Conservation (phyloP, 2,888 invertebrate genomes). For the Megaustenia siamemsis region DNA sequence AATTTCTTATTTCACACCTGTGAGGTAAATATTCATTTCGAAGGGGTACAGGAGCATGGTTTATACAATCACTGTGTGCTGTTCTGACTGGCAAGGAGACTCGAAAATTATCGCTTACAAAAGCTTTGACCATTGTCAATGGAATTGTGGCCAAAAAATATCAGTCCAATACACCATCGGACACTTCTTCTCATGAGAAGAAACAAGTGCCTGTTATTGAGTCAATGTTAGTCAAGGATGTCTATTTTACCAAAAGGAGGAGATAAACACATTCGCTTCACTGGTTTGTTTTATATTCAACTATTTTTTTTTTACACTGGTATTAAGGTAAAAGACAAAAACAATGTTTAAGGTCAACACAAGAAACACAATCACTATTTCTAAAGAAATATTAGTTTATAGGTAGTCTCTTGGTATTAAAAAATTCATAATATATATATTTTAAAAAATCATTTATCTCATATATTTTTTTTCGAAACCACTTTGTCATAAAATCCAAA, state of each 20-base stretch:
- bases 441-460: too few relatives aligned
- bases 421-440: too few relatives aligned
- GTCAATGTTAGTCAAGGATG: slow-evolving; percentile 65
- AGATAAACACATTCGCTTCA: neutral
- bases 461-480: too few relatives aligned
- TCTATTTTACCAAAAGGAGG: slow-evolving; percentile 56
- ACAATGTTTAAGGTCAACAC: neutral
- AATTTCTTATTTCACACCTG: neutral
- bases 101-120: slow-evolving; percentile 49
- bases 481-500: too few relatives aligned
- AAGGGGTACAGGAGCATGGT: slow-evolving; percentile 65
- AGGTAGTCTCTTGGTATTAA: too few relatives aligned
- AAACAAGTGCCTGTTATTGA: slow-evolving; percentile 64
- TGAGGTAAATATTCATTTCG: slow-evolving; percentile 66
- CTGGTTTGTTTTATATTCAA: neutral
- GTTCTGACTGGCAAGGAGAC: slow-evolving; percentile 53
- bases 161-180: slow-evolving; percentile 57
- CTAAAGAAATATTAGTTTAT: too few relatives aligned
- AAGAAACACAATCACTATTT: too few relatives aligned
- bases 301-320: neutral
- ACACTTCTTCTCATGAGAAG: slow-evolving; percentile 57
- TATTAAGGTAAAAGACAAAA: neutral
- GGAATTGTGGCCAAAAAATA: slow-evolving; percentile 58
- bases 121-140: slow-evolving; percentile 60
- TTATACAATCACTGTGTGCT: slow-evolving; percentile 61